These are phyloP conservation scores for Heliangelus exortis DNA, from an alignment of 2,797 vertebrate species.

Conservation along the genomic window DNA sequence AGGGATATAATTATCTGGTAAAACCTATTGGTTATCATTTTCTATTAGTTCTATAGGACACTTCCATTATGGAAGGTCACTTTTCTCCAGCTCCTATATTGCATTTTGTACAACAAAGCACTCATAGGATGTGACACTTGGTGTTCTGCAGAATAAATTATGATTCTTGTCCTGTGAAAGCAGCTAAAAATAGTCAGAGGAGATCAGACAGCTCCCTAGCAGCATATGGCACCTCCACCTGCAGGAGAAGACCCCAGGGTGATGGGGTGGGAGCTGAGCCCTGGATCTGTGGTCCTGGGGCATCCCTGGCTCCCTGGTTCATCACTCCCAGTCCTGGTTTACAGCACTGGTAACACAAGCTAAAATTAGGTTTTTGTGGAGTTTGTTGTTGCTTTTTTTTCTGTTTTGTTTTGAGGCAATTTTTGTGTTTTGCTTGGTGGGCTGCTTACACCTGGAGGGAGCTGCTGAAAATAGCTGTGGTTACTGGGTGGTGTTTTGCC, in stretches of 20 bases:
- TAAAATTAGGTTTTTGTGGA: background rate
- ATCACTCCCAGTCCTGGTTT: background rate
- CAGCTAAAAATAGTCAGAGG: conserved; percentile 30
- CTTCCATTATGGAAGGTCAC: conserved; percentile 70
- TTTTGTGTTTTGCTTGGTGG: no score
- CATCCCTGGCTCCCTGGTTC: background rate
- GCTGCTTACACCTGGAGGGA: background rate
- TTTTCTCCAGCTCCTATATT: conserved; percentile 31
- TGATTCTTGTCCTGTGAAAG: background rate
- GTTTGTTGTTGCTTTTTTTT: background rate
- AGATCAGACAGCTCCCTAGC: background rate
- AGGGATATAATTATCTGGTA: conserved; percentile 56
- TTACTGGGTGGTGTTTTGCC: rapidly evolving
- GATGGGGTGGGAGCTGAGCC: no score
- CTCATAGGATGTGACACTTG: conserved; percentile 46
- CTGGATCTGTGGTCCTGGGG: background rate
- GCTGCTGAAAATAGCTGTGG: rapidly evolving
- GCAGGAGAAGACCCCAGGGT: background rate
- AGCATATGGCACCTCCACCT: background rate
- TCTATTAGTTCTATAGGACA: conserved; percentile 65
- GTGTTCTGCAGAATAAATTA: conserved; percentile 47
- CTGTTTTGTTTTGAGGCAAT: background rate
- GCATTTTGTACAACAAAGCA: conserved; percentile 24
- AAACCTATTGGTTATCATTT: conserved; percentile 68
- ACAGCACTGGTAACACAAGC: background rate